These are phyloP conservation scores for Musca domestica DNA, from an alignment of 1,140 invertebrate species.

Conservation along the genomic window DNA sequence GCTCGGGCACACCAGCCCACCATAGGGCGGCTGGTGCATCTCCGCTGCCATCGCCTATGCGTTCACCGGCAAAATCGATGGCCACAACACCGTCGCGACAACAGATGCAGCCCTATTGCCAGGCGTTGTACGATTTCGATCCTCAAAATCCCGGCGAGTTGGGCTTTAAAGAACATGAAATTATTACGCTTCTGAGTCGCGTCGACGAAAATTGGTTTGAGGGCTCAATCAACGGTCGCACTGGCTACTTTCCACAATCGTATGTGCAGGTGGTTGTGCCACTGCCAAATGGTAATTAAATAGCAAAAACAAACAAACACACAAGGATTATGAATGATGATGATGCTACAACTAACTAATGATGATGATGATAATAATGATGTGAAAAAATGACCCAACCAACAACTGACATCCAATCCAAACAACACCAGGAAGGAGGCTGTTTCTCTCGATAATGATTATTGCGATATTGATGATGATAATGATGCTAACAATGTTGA, in stretches of 20 bases:
- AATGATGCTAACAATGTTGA: not conserved
- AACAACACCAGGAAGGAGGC: conserved; percentile 19
- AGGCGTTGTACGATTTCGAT: conserved; percentile 97
- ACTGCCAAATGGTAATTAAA: conserved; percentile 60
- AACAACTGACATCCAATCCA: not conserved
- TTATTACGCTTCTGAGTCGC: conserved; percentile 84
- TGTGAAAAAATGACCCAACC: not conserved
- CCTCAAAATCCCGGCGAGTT: conserved; percentile 96
- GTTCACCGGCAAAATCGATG: conserved; percentile 76
- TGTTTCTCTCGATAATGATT: not conserved
- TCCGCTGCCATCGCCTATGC: conserved; percentile 86
- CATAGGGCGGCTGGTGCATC: conserved; percentile 62
- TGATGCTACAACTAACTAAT: conserved; percentile 12
- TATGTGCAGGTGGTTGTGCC: conserved; percentile 89
- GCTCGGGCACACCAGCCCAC: conserved; percentile 51
- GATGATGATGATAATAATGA: not conserved
- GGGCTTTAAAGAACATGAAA: conserved; percentile 92
- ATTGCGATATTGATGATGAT: not conserved
- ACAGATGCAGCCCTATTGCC: conserved; percentile 69
- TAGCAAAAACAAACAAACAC: conserved; percentile 10
- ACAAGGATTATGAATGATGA: not conserved
- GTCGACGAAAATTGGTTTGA: conserved; percentile 98
- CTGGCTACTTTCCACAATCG: conserved; percentile 89
- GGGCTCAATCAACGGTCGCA: conserved; percentile 84
- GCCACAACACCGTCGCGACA: conserved; percentile 64